A percentile compares a stretch with the other conserved stretches of the same genome.
Conservation (phyloP, 2,797 vertebrate genomes). For the Sebastes goodei region DNA sequence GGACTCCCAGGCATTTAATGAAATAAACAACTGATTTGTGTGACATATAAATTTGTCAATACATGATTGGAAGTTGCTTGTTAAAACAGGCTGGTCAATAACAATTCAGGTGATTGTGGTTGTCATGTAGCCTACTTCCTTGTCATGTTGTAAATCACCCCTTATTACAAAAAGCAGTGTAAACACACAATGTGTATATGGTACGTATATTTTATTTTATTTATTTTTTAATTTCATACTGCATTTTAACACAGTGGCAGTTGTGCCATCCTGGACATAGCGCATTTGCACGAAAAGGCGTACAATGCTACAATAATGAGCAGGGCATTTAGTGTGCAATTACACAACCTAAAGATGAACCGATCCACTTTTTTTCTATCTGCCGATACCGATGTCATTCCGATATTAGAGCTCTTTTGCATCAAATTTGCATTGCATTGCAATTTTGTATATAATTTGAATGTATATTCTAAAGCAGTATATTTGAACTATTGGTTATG, state of each 20-base stretch:
- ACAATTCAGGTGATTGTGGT: background rate
- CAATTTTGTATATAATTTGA: no score
- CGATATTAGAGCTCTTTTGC: no score
- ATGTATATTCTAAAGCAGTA: no score
- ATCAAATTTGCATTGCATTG: no score
- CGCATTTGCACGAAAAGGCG: no score
- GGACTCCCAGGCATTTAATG: background rate
- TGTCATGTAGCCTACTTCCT: background rate
- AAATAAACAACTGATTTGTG: background rate
- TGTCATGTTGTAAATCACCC: background rate
- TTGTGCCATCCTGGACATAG: background rate
- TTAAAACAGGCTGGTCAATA: background rate
- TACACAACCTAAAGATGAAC: no score
- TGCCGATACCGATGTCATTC: no score
- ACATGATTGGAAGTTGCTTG: conserved; percentile 4
- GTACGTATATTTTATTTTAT: background rate
- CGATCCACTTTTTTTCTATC: no score
- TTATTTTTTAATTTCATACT: background rate
- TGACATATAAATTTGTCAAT: background rate
- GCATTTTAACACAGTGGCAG: background rate
- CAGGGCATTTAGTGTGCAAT: no score
- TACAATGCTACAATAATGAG: no score
- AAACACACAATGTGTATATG: background rate
- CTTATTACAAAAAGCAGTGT: background rate
- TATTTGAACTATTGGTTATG: no score